A percentile compares a stretch with the other conserved stretches of the same genome.
Evolutionary conservation across 2,888 invertebrate genomes (phyloP).

Genomic region (Apamea sordens): DNA sequence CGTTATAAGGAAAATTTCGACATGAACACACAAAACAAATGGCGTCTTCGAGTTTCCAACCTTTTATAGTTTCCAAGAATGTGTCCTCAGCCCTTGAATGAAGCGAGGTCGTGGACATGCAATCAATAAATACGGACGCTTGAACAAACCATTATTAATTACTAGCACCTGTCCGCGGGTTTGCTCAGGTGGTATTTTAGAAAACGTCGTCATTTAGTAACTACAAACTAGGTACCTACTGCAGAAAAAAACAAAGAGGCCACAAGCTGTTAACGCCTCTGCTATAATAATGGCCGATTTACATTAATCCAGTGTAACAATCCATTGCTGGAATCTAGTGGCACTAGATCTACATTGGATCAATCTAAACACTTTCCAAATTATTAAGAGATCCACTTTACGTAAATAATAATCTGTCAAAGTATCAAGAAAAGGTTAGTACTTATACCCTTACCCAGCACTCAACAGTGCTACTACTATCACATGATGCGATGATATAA

Average conservation of each 20-base stretch:
- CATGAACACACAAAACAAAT: slow-evolving; percentile 59
- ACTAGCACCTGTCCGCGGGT: slow-evolving; percentile 38
- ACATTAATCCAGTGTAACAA: not conserved
- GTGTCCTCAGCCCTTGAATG: slow-evolving; percentile 70
- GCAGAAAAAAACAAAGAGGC: not conserved
- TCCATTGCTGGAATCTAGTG: not conserved
- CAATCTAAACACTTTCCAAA: not conserved
- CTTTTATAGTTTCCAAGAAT: slow-evolving; percentile 71
- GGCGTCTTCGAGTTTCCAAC: slow-evolving; percentile 53
- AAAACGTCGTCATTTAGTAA: not conserved
- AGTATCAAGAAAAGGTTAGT: not conserved
- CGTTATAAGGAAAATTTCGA: slow-evolving; percentile 60
- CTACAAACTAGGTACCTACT: not conserved
- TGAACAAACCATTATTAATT: slow-evolving; percentile 69
- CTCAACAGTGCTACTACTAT: not conserved
- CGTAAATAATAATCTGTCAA: not conserved
- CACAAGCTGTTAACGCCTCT: not conserved
- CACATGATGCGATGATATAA: not conserved
- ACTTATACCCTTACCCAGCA: not conserved
- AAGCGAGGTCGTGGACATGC: slow-evolving; percentile 63
- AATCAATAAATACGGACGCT: slow-evolving; percentile 64
- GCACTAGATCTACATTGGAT: not conserved
- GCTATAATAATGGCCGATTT: not conserved
- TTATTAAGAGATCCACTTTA: not conserved
- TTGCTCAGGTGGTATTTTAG: slow-evolving; percentile 3